Evolutionary conservation across 2,113 vertebrate species (phyloP), one percentile per base, ranked within the genome.

Genomic region (Atlantisia rogersi): DNA sequence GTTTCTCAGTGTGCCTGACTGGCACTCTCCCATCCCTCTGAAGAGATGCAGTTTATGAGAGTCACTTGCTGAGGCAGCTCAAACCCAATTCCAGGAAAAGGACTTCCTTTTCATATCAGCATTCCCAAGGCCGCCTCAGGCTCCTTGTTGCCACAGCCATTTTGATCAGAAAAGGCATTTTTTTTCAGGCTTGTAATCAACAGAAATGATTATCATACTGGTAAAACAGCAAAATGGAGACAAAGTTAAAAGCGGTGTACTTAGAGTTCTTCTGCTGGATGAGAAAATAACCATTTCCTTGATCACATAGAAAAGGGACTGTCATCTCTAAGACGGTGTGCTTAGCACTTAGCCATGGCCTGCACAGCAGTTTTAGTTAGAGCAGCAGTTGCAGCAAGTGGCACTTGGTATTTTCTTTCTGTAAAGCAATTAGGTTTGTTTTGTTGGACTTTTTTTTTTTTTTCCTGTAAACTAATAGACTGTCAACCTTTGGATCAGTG

Each of bases 61-160:
- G 80, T 89, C 86, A 64, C 84, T 95, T 92, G 84, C 69, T 95
- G 87, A 96, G 83, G 71, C 50, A 95, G 84, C 65, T 95, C 78
- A 94, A 91, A 87, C 32, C 10, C 55, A 82, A 2, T 91, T 91
- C 86, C 40, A 58, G 76, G 70, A 73, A 93, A 94, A 95, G 74
- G 58, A 68, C 83, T 89, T 95, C 44, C 62, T 92, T 95, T 95
- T 94, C 70, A 82, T 92, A 91, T 53, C 77, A 89, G 44, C 67
- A 62, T 94, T 94, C 53, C 70, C 35, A 76, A 82, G 48, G 62
- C 81, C 94, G 78, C 83, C 91, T 96, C 75, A 87, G 84, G 89
- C 48, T 89, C 31, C 78, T 87, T 89, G 74, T 95, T 89, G 65
- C 67, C 81, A 87, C 42, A 89, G 81, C 32, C 77, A 92, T 96